Percentiles rank a stretch among this genome's conserved stretches.
Conservation (phyloP, 2,797 vertebrate genomes). For the Rhinogobio ventralis region DNA sequence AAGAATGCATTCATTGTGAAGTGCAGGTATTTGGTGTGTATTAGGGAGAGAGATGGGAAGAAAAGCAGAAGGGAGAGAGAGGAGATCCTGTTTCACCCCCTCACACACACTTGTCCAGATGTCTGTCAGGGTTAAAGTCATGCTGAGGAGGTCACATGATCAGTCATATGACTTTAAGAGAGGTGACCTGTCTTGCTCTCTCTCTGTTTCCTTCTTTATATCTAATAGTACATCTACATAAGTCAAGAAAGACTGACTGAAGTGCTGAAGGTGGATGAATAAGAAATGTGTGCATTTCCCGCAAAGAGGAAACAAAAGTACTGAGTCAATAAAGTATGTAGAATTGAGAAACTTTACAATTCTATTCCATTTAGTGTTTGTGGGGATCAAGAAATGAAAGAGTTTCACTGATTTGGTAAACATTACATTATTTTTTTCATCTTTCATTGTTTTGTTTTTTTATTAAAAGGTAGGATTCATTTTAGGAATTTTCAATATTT, state of each 20-base stretch:
- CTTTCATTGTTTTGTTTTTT: too few relatives aligned
- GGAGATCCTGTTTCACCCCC: conserved; percentile 61
- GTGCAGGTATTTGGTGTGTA: conserved; percentile 78
- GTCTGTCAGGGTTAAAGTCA: conserved; percentile 62
- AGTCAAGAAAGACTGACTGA: conserved; percentile 29
- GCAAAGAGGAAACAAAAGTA: conserved; percentile 55
- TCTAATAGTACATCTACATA: conserved; percentile 24
- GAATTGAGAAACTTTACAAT: conserved; percentile 23
- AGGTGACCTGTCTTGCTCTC: conserved; percentile 55
- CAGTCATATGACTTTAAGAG: conserved; percentile 61
- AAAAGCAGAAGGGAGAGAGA: conserved; percentile 61
- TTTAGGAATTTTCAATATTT: not conserved
- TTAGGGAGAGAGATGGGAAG: conserved; percentile 55
- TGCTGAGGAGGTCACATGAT: conserved; percentile 63
- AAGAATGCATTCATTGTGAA: conserved; percentile 82
- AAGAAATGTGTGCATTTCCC: conserved; percentile 9
- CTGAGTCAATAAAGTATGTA: conserved; percentile 37
- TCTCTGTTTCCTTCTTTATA: conserved; percentile 13
- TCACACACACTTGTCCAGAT: conserved; percentile 54
- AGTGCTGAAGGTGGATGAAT: conserved; percentile 22
- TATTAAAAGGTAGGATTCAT: too few relatives aligned
- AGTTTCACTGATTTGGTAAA: not conserved
- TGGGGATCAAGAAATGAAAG: not conserved
- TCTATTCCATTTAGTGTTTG: not conserved
- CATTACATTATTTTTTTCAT: too few relatives aligned